Evolutionary conservation across 2,113 vertebrate species (phyloP).

Genomic region (Odobenus rosmarus): DNA sequence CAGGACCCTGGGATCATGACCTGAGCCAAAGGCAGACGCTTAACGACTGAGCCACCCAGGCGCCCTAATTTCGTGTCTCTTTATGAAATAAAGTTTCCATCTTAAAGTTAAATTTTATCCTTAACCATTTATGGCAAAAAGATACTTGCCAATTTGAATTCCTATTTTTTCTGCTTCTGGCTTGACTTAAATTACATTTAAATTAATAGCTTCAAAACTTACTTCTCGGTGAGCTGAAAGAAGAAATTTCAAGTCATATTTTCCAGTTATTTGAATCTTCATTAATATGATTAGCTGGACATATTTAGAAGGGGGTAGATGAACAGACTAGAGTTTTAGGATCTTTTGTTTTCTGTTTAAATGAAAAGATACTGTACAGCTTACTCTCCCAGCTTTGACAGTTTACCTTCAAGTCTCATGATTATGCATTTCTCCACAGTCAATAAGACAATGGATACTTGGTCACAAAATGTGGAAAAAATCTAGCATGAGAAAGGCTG

Average conservation of each 20-base stretch:
- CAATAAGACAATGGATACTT: slow-evolving; percentile 25
- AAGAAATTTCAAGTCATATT: slow-evolving; percentile 2
- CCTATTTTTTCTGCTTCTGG: neutral
- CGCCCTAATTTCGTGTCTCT: slow-evolving; percentile 20
- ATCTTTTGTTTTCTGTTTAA: neutral
- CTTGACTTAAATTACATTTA: slow-evolving; percentile 40
- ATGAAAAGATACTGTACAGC: neutral
- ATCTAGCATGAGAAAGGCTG: neutral
- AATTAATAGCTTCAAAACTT: neutral
- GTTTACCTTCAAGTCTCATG: neutral
- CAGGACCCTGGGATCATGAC: too few species aligned
- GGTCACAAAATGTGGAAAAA: neutral
- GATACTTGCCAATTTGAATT: slow-evolving; percentile 22
- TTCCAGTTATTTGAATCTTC: slow-evolving; percentile 21
- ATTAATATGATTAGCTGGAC: neutral
- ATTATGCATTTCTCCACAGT: neutral
- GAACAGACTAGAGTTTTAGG: neutral
- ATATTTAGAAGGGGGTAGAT: neutral
- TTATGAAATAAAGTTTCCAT: slow-evolving; percentile 9
- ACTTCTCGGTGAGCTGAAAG: neutral
- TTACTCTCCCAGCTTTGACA: neutral
- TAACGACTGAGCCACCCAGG: too few species aligned
- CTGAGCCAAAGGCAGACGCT: too few species aligned
- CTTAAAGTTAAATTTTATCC: slow-evolving; percentile 53
- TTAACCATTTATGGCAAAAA: slow-evolving; percentile 24